A percentile compares a stretch with the other conserved stretches of the same genome.
Conservation (phyloP, 2,888 invertebrate species). For the Cynaeus angustus region DNA sequence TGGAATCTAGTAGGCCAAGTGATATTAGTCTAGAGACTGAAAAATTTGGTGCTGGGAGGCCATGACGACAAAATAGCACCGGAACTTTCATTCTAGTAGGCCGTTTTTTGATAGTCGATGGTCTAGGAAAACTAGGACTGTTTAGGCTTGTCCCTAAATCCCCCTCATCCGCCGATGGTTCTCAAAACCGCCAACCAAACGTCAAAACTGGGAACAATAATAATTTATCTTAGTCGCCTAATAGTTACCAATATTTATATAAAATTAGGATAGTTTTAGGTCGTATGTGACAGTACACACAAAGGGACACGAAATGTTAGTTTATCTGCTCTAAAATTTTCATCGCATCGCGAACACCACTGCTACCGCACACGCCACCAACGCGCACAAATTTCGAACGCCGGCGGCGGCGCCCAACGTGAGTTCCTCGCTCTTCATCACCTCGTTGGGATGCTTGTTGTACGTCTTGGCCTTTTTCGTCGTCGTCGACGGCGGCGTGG, state of each 20-base stretch:
- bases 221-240: slow-evolving; percentile 63
- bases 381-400: slow-evolving; percentile 55
- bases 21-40: too few species aligned
- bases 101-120: too few species aligned
- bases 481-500: slow-evolving; percentile 68
- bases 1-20: too few species aligned
- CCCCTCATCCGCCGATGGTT: not conserved
- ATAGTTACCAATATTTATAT: slow-evolving; percentile 62
- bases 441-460: slow-evolving; percentile 92
- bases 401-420: slow-evolving; percentile 77
- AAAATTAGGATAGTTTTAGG: slow-evolving; percentile 63
- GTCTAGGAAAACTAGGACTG: too few species aligned
- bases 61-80: too few species aligned
- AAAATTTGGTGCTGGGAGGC: too few species aligned
- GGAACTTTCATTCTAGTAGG: too few species aligned
- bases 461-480: slow-evolving; percentile 80
- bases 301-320: slow-evolving; percentile 54
- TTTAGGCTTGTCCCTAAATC: not conserved
- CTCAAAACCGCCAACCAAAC: slow-evolving; percentile 31
- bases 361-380: slow-evolving; percentile 60
- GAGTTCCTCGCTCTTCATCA: slow-evolving; percentile 94
- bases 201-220: slow-evolving; percentile 55
- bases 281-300: slow-evolving; percentile 55
- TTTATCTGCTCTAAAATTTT: slow-evolving; percentile 51
- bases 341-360: slow-evolving; percentile 67